Percentiles rank a stretch among this genome's conserved stretches.
phyloP scores from a whole-genome alignment of 2,113 vertebrate species.

The Peromyscus leucopus region DNA sequence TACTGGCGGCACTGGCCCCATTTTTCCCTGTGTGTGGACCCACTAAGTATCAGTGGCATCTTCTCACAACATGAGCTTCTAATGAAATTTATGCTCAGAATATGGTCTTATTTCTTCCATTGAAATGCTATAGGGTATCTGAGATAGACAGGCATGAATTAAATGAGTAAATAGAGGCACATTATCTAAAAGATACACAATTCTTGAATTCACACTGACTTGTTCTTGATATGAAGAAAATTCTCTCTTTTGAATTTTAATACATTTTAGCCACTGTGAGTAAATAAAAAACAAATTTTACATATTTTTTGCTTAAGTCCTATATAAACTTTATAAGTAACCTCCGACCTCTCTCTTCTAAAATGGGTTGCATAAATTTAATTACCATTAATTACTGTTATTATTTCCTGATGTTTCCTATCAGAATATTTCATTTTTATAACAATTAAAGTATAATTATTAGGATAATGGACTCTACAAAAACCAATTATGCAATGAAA shows the following conservation, averaged over 20 bases:
- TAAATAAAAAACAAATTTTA: not conserved
- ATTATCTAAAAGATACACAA: not conserved
- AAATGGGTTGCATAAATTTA: conserved; percentile 65
- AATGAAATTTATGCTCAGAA: not conserved
- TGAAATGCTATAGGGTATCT: not conserved
- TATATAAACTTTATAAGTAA: conserved; percentile 69
- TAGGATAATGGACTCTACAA: conserved; percentile 81
- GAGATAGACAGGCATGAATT: not conserved
- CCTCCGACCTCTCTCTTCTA: conserved; percentile 16
- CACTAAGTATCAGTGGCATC: not conserved
- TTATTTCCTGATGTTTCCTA: conserved; percentile 81
- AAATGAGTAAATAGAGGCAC: not conserved
- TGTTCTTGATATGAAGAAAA: not conserved
- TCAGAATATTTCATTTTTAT: conserved; percentile 81
- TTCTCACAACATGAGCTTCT: not conserved
- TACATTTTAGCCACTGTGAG: not conserved
- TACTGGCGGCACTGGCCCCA: not conserved
- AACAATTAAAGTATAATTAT: conserved; percentile 80
- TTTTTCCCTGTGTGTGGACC: not conserved
- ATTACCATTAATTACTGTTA: conserved; percentile 82
- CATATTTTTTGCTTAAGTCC: not conserved
- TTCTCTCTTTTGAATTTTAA: not conserved
- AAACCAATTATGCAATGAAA: conserved; percentile 79
- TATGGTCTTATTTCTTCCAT: not conserved
- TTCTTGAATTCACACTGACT: not conserved